Base-by-base conservation (phyloP, 1,140 invertebrate species). In the Cydia amplana region DNA sequence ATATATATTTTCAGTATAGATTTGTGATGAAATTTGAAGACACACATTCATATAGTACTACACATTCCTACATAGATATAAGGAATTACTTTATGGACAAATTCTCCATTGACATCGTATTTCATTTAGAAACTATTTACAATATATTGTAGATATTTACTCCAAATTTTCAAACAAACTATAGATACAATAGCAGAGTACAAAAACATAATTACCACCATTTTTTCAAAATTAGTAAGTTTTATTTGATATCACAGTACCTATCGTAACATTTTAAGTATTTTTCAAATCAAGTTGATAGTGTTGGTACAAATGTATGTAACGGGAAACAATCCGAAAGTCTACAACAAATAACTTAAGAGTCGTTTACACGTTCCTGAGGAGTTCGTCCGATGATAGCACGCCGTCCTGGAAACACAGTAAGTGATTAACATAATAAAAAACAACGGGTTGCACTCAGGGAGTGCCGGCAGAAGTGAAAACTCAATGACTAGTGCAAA, bases 351-450 rank as follows among this genome's bases (percentile, higher is more conserved):
- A 82, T 85, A 82, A 83, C 77, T 83, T 86, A 74, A 81, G 10
- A 1, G 74, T 77, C 51, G 36, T 83, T 90, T 91, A 91, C 82
- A 87, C 79, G 82, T 92, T 91, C 78, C 89, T 89, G 72, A 92
- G 83, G 46, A 92, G 84, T 80, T 92, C 91, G 18, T 92, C 89
- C 63, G 88, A 81, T 79, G 91, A 85, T 72, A 92, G 88, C 82
- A 87, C 79, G 74, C 88, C 88, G 72, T 92, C 89, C 88, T 92
- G 87, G n/a, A 87, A 89, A 73, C 78, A 83, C 78, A 80, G 76
- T 74, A 64, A 70, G 46, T 55, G 9, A 64, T 40, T 32, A 9
- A 20, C 1, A 10, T 40, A 40, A 40, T 25, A 25, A 25, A 25
- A 25, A 25, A n/a, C n/a, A n/a, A n/a, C n/a, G n/a, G n/a, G n/a